Conservation (phyloP, 1,140 invertebrate genomes). For the Diorhabda elongata region DNA sequence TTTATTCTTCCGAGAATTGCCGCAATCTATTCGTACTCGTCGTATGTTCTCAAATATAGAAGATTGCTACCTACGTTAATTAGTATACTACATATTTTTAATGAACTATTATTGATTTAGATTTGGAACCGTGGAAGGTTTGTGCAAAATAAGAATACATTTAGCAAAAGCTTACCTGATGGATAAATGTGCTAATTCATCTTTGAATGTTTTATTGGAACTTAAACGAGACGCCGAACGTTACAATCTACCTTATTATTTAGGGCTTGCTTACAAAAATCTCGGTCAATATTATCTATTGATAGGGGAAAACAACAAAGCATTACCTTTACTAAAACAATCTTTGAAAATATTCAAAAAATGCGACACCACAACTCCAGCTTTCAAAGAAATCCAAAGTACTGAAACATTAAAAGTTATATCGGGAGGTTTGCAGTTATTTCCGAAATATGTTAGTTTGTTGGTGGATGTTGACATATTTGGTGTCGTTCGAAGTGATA, state of each 20-base stretch:
- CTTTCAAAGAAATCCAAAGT: constrained; percentile 29
- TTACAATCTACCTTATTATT: constrained; percentile 35
- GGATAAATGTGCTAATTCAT: constrained; percentile 30
- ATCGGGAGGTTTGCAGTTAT: constrained; percentile 35
- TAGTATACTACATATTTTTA: too few relatives aligned
- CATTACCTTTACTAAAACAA: constrained; percentile 36
- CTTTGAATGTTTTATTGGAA: constrained; percentile 32
- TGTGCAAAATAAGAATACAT: constrained; percentile 51
- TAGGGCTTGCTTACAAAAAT: constrained; percentile 38
- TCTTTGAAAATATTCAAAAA: constrained; percentile 39
- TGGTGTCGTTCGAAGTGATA: constrained; percentile 10
- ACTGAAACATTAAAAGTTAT: constrained; percentile 40
- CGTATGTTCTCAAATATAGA: too few relatives aligned
- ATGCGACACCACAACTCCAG: constrained; percentile 20
- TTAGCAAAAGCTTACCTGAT: constrained; percentile 45
- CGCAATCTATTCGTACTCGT: too few relatives aligned
- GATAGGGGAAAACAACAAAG: constrained; percentile 32
- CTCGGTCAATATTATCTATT: constrained; percentile 42
- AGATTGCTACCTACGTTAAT: too few relatives aligned
- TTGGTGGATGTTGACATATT: constrained; percentile 23
- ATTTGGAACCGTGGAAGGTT: constrained; percentile 44
- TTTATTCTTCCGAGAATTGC: too few relatives aligned
- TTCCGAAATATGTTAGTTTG: constrained; percentile 28
- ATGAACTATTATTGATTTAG: too few relatives aligned
- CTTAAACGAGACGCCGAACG: constrained; percentile 35